Percentiles rank a stretch among this genome's conserved stretches.
Evolutionary conservation across 2,113 vertebrate species (phyloP).

Genomic region (crab-eating macaque (Macaca fascicularis)): DNA sequence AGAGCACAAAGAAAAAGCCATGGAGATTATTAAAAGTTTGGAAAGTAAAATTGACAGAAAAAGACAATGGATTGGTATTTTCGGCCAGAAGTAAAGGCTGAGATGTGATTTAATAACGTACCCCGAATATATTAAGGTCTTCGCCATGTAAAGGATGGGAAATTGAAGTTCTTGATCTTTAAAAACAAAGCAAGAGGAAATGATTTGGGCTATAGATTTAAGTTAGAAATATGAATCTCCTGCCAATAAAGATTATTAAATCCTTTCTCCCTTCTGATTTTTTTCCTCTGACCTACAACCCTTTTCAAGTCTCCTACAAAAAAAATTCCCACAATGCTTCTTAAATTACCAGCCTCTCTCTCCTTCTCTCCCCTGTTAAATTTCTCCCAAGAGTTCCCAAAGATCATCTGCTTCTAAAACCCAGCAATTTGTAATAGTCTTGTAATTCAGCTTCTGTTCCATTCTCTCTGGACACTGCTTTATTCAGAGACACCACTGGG

Average conservation of each 20-base stretch:
- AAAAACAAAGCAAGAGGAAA: conserved; percentile 23
- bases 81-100: neutral
- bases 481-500: neutral
- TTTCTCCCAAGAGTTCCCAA: neutral
- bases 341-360: neutral
- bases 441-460: neutral
- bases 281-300: neutral
- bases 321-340: neutral
- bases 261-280: neutral
- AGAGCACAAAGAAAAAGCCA: neutral
- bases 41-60: neutral
- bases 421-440: too few species aligned
- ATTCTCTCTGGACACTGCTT: neutral
- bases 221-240: neutral
- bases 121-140: neutral
- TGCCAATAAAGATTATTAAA: neutral
- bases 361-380: neutral
- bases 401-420: neutral
- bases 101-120: neutral
- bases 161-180: conserved; percentile 6
- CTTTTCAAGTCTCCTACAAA: neutral
- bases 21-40: neutral
- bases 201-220: neutral
- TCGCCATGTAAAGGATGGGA: neutral
- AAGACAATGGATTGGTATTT: neutral